These are phyloP conservation scores for Phymastichus coffea DNA, from an alignment of 1,140 invertebrate species.

Conservation along the genomic window DNA sequence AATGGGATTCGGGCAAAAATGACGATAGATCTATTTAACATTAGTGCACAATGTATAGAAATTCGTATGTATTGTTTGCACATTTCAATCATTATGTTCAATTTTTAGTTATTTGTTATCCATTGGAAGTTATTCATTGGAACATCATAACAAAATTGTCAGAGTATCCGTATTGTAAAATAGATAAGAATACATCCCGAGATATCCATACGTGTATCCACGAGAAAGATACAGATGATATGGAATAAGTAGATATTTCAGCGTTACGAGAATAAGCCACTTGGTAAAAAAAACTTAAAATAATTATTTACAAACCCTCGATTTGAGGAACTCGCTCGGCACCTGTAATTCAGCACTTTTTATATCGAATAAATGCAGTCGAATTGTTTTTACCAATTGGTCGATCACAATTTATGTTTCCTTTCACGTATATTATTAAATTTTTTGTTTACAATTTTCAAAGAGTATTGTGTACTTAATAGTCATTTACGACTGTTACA, in stretches of 20 bases:
- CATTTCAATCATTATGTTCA: no score
- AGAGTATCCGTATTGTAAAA: slow-evolving; percentile 13
- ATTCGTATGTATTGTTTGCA: no score
- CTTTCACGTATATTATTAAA: no score
- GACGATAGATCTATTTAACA: no score
- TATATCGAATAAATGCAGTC: no score
- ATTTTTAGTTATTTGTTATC: not conserved
- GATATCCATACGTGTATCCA: slow-evolving; percentile 8
- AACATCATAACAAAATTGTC: not conserved
- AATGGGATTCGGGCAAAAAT: no score
- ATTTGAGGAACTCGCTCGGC: not conserved
- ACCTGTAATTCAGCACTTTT: not conserved
- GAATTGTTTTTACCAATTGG: no score
- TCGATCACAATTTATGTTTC: no score
- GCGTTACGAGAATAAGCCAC: not conserved
- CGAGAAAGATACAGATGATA: slow-evolving; percentile 10
- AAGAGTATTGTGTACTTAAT: no score
- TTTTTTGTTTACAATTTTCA: no score
- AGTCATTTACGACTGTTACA: no score
- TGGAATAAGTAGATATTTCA: slow-evolving; percentile 4
- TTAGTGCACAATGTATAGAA: no score
- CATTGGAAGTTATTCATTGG: not conserved
- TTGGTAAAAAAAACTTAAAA: not conserved
- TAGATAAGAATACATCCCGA: slow-evolving; percentile 11
- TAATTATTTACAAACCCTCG: not conserved